These are phyloP conservation scores for Nephotettix cincticeps DNA, from an alignment of 1,140 invertebrate genomes.

Conservation along the genomic window DNA sequence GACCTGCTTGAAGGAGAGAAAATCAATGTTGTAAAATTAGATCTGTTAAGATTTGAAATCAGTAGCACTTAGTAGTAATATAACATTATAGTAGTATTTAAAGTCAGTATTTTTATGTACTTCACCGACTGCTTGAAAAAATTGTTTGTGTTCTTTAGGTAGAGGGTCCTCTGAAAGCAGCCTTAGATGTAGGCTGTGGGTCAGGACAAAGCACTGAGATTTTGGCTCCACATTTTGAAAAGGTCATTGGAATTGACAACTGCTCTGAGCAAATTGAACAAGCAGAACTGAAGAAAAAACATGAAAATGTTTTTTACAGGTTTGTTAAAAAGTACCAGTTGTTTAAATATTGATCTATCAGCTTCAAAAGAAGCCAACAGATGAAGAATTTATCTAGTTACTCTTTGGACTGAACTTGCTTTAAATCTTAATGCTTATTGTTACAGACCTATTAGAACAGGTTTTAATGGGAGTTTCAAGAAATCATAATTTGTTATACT, in stretches of 20 bases:
- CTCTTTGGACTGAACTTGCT: too few species aligned
- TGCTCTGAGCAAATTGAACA: conserved; percentile 46
- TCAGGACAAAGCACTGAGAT: conserved; percentile 52
- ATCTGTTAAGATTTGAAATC: not conserved
- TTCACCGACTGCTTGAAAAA: not conserved
- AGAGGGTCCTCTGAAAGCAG: conserved; percentile 35
- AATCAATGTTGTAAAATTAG: not conserved
- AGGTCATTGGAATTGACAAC: conserved; percentile 49
- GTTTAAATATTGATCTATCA: too few species aligned
- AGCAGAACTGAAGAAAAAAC: conserved; percentile 41
- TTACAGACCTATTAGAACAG: too few species aligned
- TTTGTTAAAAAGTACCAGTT: too few species aligned
- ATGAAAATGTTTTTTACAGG: conserved; percentile 42
- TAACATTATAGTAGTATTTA: not conserved
- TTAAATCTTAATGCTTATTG: too few species aligned
- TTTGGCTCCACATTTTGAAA: conserved; percentile 47
- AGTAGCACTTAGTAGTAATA: not conserved
- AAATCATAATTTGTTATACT: too few species aligned
- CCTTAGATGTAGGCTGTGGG: conserved; percentile 52
- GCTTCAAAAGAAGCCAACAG: too few species aligned
- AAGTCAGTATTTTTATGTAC: not conserved
- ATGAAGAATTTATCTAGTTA: too few species aligned
- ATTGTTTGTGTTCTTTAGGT: conserved; percentile 30
- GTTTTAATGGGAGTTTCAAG: too few species aligned
- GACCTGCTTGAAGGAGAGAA: not conserved